Percentiles rank a stretch among this genome's conserved stretches.
These are phyloP conservation scores for Emydocephalus ijimae DNA, from an alignment of 2,113 vertebrate species.

Conservation along the genomic window DNA sequence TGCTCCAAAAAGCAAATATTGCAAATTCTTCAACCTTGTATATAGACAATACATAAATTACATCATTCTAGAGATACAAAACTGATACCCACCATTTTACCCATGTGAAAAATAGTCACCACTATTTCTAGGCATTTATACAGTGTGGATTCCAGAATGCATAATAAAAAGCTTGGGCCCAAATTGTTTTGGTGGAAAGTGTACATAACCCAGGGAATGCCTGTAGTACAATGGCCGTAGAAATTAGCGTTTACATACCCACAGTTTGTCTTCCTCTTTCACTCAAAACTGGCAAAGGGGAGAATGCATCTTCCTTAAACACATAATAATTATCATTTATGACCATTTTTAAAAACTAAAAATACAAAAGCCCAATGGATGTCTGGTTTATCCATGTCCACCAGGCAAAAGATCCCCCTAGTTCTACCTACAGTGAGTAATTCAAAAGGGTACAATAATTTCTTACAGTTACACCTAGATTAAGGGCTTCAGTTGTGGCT, in stretches of 20 bases:
- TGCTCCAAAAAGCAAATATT: background rate
- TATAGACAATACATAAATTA: background rate
- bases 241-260: background rate
- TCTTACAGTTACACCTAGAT: background rate
- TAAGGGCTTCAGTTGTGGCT: background rate
- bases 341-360: background rate
- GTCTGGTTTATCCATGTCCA: background rate
- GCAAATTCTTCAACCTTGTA: background rate
- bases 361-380: background rate
- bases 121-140: background rate
- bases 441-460: background rate
- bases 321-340: background rate
- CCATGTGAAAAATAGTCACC: background rate
- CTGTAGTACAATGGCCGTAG: background rate
- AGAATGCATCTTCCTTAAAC: background rate
- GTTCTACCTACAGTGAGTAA: background rate
- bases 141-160: background rate
- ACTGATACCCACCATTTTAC: background rate
- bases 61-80: background rate
- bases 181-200: background rate
- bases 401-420: background rate
- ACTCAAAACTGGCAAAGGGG: background rate
- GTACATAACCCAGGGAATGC: background rate
- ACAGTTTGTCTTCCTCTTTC: background rate
- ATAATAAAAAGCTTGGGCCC: background rate